Conservation (phyloP, 2,888 invertebrate genomes). For the Himalopsyche japonica region DNA sequence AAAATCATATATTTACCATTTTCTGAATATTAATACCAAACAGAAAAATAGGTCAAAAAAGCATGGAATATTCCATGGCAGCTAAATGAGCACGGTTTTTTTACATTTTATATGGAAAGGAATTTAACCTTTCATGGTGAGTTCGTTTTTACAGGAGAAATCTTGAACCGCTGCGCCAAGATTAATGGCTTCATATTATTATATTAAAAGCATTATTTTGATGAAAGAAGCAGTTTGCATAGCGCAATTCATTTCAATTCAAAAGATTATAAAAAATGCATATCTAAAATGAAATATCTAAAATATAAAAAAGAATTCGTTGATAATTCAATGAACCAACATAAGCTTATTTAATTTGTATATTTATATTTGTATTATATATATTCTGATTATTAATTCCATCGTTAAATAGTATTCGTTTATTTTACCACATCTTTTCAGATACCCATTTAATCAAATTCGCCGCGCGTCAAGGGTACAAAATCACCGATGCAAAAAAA, state of each 20-base stretch:
- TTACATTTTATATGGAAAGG: conserved; percentile 14
- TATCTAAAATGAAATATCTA: background rate
- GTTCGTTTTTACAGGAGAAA: conserved; percentile 7
- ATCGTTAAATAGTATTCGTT: no score
- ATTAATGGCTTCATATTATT: conserved; percentile 27
- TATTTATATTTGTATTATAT: no score
- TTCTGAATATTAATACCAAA: background rate
- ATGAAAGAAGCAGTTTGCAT: conserved; percentile 11
- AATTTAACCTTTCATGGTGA: conserved; percentile 30
- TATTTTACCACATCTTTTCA: no score
- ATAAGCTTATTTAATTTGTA: no score
- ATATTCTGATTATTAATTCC: no score
- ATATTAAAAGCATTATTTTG: conserved; percentile 15
- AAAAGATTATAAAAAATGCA: background rate
- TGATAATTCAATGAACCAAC: no score
- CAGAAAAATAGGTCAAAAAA: background rate
- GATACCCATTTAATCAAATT: no score
- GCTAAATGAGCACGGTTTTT: background rate
- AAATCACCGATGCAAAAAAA: no score
- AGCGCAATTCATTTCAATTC: background rate
- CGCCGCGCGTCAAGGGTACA: no score
- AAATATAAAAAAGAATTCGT: no score
- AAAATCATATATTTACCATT: background rate
- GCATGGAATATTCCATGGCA: background rate
- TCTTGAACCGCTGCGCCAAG: conserved; percentile 7